Conservation (phyloP, 2,113 vertebrate species). For the Mohoua ochrocephala region DNA sequence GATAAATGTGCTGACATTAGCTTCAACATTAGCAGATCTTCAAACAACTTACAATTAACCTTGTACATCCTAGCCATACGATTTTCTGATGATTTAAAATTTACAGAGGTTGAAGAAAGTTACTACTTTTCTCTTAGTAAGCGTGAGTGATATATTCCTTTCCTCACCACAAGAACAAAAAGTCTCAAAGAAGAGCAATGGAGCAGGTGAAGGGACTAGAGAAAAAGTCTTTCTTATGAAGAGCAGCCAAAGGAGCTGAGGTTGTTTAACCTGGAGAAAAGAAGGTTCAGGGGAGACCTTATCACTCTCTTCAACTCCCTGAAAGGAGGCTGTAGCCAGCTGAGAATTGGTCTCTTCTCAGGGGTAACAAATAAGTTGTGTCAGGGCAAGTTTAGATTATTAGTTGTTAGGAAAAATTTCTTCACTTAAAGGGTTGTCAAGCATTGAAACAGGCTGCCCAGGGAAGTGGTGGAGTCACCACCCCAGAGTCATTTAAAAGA, state of each 20-base stretch:
- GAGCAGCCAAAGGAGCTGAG: neutral
- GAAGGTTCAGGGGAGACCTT: neutral
- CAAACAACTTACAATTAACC: neutral
- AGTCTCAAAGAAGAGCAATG: neutral
- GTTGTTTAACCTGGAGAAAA: neutral
- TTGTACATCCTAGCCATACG: too few relatives aligned
- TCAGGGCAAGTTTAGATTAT: neutral
- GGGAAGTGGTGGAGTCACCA: neutral
- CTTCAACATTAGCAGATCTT: neutral
- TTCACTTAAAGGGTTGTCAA: too few relatives aligned
- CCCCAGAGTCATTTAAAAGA: too few relatives aligned
- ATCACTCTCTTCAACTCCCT: neutral
- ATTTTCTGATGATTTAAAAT: neutral
- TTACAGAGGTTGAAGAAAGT: neutral
- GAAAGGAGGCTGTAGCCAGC: neutral
- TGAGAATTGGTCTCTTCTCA: neutral
- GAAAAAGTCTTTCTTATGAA: neutral
- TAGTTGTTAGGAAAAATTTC: neutral
- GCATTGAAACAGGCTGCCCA: neutral
- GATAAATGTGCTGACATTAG: neutral
- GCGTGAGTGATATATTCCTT: neutral
- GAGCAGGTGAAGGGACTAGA: neutral
- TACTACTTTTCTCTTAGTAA: neutral
- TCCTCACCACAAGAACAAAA: neutral
- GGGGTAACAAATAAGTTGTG: neutral